A percentile compares a stretch with the other conserved stretches of the same genome.
Conservation (phyloP, 2,113 vertebrate genomes). For the Cephalopterus ornatus region DNA sequence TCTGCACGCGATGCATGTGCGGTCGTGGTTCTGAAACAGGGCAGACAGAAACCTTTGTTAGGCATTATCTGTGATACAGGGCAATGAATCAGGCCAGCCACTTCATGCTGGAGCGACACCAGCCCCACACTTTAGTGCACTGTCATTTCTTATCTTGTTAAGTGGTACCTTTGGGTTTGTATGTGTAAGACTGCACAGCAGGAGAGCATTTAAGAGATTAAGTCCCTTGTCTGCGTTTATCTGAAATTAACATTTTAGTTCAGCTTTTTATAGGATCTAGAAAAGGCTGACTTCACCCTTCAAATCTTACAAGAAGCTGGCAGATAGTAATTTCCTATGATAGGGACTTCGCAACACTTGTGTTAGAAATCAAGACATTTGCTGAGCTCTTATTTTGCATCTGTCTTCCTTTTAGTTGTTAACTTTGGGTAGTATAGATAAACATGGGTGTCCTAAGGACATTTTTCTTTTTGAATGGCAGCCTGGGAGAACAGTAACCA, state of each 20-base stretch:
- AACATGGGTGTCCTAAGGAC: not conserved
- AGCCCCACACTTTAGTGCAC: not conserved
- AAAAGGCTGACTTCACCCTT: not conserved
- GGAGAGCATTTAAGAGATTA: not conserved
- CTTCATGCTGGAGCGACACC: not conserved
- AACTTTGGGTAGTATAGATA: not conserved
- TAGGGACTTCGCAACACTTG: not conserved
- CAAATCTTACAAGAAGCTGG: not conserved
- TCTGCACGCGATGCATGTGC: slow-evolving; percentile 82
- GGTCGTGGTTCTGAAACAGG: slow-evolving; percentile 84
- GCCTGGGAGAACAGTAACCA: not conserved
- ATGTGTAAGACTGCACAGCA: not conserved
- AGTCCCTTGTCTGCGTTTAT: not conserved
- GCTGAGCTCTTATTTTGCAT: not conserved
- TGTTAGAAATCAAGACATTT: not conserved
- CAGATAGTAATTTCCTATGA: not conserved
- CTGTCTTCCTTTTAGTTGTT: not conserved
- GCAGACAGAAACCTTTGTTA: not conserved
- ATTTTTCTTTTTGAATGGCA: not conserved
- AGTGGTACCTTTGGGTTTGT: not conserved
- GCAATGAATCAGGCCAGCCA: not conserved
- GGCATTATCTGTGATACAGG: not conserved
- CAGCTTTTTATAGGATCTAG: not conserved
- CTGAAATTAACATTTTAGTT: not conserved
- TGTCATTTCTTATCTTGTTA: not conserved